Evolutionary conservation across 2,888 invertebrate species (phyloP), one percentile per base, ranked within the genome.

Genomic region (Xanthorhoe spadicearia): DNA sequence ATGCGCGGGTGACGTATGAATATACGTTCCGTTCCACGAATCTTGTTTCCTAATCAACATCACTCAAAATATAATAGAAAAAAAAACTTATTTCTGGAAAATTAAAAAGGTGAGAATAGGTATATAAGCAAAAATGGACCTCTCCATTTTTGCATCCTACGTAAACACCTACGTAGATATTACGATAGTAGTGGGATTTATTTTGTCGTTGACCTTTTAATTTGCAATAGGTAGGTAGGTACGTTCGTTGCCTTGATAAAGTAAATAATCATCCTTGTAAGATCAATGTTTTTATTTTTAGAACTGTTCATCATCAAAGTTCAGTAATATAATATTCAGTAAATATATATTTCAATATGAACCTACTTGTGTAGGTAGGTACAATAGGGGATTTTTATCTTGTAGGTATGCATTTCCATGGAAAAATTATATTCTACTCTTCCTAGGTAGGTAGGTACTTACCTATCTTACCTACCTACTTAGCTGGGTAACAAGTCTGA

Each of bases 21-120:
- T 65, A 52, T 48, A 68, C 86, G 85, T 83, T 88, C 77, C 86
- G 77, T 83, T 85, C 66, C 61, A 82, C 74, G 71, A 35, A 67
- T n/a, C 4, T 15, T 48, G 15, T 1, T 13, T 48, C 48, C 4
- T n/a, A 23, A 23, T 3, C n/a, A n/a, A n/a, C 4, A n/a, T 2
- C 15, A 46, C 8, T 0, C 9, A 15, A 10, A 15, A 1, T 15
- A 46, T 4, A 15, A 6, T 10, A 6, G 1, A 48, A 8, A 48
- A 15, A 15, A 7, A 7, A 17, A 15, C 15, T 6, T 15, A 48
- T 32, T 32, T 32, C 32, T 6, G 32, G 32, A 17, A 15, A 17
- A 7, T 48, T 17, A 17, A 7, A 17, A 48, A 17, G 48, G 17
- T n/a, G n/a, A n/a, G n/a, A n/a, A n/a, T n/a, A 48, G 17, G 15